Base-by-base conservation (phyloP, 2,113 vertebrate genomes). In the Dolichallabes microphthalmus region DNA sequence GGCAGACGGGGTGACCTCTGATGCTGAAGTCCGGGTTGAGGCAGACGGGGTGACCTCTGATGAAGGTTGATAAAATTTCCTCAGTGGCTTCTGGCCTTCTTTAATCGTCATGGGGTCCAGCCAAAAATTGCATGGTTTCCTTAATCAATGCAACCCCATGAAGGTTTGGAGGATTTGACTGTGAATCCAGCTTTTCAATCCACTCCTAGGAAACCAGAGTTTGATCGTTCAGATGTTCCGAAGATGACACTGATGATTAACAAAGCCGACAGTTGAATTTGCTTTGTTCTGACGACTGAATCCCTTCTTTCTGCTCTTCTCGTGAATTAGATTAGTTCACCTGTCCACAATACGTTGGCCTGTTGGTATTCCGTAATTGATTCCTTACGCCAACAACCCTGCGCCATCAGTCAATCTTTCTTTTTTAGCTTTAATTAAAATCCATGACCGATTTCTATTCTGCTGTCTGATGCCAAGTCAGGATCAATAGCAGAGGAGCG, bases 391-490 rank as follows among this genome's bases (percentile, higher is more conserved):
- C 89, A 84, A 80, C 90, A 88, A 89, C 90, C 92, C 93, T 85
- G n/a, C 86, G 85, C 84, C 90, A 90, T 93, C 91, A 93, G 86
- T 92, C 92, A 93, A 89, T 91, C 89, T 86, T 83, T 88, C 91
- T 89, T 90, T 87, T 82, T 58, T 71, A 60, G 79, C 81, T 86
- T 93, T 93, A 93, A 94, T 94, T 93, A 94, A 95, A 83, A 94
- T 93, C 92, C 90, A 90, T 77, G 86, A 88, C 90, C 87, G 88
- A 92, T 86, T 89, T 91, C 90, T 91, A 89, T 93, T 93, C 68
- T 76, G 87, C 89, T 91, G 91, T 92, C 91, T 88, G 90, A 93
- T 92, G 92, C 90, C 88, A 87, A 91, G 91, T 88, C 19, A 45
- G 85, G 88, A 91, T 94, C 92, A 89, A 93, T 93, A 90, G 88